Evolutionary conservation across 2,113 vertebrate genomes (phyloP), one percentile per base, ranked within the genome.

Genomic region (Alligator sinensis): DNA sequence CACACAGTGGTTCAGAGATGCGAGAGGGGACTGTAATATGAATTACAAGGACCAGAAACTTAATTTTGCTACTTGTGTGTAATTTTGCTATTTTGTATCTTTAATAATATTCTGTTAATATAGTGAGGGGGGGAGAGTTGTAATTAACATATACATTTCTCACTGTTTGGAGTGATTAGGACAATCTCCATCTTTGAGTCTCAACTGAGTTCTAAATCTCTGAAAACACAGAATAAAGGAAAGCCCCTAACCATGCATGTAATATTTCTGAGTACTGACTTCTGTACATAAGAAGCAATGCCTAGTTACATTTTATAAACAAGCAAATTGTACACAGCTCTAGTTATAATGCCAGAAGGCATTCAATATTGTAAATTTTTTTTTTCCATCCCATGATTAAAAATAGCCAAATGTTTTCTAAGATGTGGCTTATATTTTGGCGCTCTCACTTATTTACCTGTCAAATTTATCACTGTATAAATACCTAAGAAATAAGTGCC

Each of bases 211-310:
- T 70, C 28, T n/a, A 70, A 30, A 19, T 5, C 66, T 70, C 30
- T 9, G 66, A 34, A 70, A 70, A 27, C 30, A 30, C 19, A 9
- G 66, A n/a, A 70, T n/a, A n/a, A 30, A 4, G n/a, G 11, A n/a
- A 11, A 21, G 18, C 66, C 28, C 64, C 28, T 66, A 66, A 27
- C 58, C 38, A 0, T 28, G 9, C 80, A 66, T 0, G 0, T 25
- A 25, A 0, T 28, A 3, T 66, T 1, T 47, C 28, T 27, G 68
- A 89, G 70, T 64, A 75, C 1, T 9, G 1, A 38, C 9, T 66
- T 59, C 59, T 14, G 7, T 1, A 3, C 64, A 34, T 25, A 62
- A 62, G 30, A 0, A 10, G 83, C 66, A 63, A 10, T 59, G 55
- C 60, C 59, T 59, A 10, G 9, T 47, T 47, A 70, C 19, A 34